phyloP scores from a whole-genome alignment of 2,888 invertebrate species.

The Agrotis exclamationis region DNA sequence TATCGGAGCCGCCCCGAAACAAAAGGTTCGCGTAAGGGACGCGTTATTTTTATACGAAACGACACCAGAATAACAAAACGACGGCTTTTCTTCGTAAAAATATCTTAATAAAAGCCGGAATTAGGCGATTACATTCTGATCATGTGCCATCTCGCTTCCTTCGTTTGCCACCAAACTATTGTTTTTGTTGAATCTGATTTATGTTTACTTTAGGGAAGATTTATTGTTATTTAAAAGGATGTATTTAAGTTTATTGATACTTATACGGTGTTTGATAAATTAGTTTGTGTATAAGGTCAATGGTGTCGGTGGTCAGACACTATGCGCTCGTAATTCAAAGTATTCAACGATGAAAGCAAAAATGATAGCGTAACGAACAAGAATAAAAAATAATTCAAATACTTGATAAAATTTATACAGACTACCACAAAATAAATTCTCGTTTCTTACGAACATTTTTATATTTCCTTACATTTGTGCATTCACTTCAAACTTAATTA shows the following conservation, averaged over 20 bases:
- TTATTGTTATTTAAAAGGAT: conserved; percentile 84
- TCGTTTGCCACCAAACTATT: conserved; percentile 78
- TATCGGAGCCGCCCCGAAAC: conserved; percentile 81
- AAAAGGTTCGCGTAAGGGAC: conserved; percentile 88
- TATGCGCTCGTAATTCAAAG: conserved; percentile 48
- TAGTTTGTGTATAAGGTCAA: conserved; percentile 53
- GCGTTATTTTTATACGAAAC: conserved; percentile 88
- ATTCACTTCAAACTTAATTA: conserved; percentile 91
- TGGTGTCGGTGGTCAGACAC: conserved; percentile 21
- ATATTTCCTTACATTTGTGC: conserved; percentile 89
- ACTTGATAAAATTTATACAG: conserved; percentile 55
- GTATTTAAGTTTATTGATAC: conserved; percentile 69
- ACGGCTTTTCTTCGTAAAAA: conserved; percentile 85
- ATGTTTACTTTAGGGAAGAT: conserved; percentile 78
- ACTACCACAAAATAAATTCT: conserved; percentile 78
- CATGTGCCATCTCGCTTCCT: conserved; percentile 86
- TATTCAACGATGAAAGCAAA: conserved; percentile 38
- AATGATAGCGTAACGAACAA: conserved; percentile 46
- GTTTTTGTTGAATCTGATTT: conserved; percentile 83
- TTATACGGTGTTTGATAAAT: conserved; percentile 58
- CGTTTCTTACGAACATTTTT: conserved; percentile 81
- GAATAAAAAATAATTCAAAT: conserved; percentile 50
- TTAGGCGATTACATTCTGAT: conserved; percentile 87
- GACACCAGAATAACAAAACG: conserved; percentile 86
- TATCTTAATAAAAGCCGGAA: conserved; percentile 88